Evolutionary conservation across 2,888 invertebrate species (phyloP), one percentile per base, ranked within the genome.

Genomic region (Xylophagus ater): DNA sequence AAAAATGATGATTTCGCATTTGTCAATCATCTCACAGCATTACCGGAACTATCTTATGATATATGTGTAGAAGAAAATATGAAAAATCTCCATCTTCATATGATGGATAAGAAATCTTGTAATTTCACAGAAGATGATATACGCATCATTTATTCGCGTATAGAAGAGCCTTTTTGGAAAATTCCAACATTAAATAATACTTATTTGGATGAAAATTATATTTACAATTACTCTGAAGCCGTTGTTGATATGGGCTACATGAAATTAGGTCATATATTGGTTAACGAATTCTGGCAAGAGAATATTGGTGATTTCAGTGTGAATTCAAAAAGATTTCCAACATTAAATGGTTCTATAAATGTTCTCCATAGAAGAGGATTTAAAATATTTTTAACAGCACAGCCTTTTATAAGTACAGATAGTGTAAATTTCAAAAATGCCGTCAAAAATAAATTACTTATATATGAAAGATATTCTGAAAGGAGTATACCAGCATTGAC

Each of bases 341-440:
- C 79, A 0, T 70, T 88, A 49, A 78, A 80, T 40, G 76, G 79
- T 41, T 83, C 83, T 2, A 78, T 89, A 6, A 79, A 83, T 50
- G 81, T 85, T 36, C 70, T 90, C 24, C 82, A 82, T 47, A 71
- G 89, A 21, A 69, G 88, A 46, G 89, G 89, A 1, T 93, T 92
- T 48, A 76, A 84, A 53, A 80, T 93, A 10, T 84, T 83, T 0
- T 78, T 93, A 48, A 82, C 87, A n/a, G 74, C 92, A 0, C 89
- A 90, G 55, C 92, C 93, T 0, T 93, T 87, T 57, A 80, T 92
- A 21, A 82, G 84, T 36, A 86, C 88, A 0, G 86, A 88, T 52
- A 88, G 90, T 47, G 66, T 67, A 2, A 86, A 82, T 52, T 92
- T 90, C 56, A 78, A 77, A 37, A 80, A 85, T 50, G 81, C 86